These are phyloP conservation scores for Pipistrellus nathusii DNA, from an alignment of 2,797 vertebrate species.

Conservation along the genomic window DNA sequence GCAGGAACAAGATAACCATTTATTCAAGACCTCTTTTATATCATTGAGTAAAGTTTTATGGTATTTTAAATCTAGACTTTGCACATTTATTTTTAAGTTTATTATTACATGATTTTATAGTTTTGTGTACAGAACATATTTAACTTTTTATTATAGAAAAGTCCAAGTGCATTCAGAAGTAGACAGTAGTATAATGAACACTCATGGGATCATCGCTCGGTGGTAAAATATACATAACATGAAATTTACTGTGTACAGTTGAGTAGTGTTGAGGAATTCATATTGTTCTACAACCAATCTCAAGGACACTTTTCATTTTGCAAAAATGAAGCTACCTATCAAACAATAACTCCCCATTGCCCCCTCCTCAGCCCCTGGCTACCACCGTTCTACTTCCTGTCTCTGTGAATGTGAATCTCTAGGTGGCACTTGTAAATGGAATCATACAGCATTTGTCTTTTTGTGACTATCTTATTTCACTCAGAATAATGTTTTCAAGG, in stretches of 20 bases:
- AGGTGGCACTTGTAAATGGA: background rate
- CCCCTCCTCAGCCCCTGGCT: background rate
- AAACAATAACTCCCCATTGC: background rate
- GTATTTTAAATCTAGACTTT: slow-evolving; percentile 18
- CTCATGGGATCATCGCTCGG: background rate
- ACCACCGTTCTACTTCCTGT: background rate
- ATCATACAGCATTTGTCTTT: background rate
- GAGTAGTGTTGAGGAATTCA: background rate
- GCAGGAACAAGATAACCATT: background rate
- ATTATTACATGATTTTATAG: slow-evolving; percentile 15
- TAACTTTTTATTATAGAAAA: slow-evolving; percentile 30
- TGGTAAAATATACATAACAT: background rate
- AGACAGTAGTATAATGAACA: background rate
- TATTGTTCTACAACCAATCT: background rate
- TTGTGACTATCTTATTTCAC: background rate
- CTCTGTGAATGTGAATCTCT: background rate
- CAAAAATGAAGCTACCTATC: background rate
- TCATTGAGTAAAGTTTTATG: background rate
- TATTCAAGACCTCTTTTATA: background rate
- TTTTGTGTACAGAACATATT: background rate
- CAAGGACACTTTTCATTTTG: slow-evolving; percentile 5
- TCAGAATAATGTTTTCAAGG: background rate
- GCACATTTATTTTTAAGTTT: slow-evolving; percentile 43
- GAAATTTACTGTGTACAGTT: background rate
- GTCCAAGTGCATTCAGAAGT: background rate